Base-by-base conservation (phyloP, 2,888 invertebrate genomes). In the Acanthosepion lycidas region DNA sequence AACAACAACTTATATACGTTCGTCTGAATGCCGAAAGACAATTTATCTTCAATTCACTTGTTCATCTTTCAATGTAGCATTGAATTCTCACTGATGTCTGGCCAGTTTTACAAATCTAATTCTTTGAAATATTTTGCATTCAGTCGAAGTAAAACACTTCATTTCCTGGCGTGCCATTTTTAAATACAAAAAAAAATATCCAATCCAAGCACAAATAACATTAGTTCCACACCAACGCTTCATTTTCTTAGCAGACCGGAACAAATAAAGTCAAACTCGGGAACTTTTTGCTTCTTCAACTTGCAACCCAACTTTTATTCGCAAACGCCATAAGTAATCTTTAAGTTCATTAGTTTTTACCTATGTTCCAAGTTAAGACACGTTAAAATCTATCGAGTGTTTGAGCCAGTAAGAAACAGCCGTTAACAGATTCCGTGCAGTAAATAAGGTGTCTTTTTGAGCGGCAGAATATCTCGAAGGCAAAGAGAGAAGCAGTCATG, bases 11-110 rank as follows among this genome's bases (percentile, higher is more conserved):
- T 59, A 20, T 59, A 20, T 59, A 20, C 20, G 20, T 59, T 20
- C 5, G 59, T 59, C 23, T 59, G 20, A 59, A 59, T n/a, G n/a
- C n/a, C 78, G n/a, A 33, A 78, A 78, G n/a, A 78, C 78, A 78
- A 78, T 78, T 78, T 78, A 78, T 78, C 78, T 78, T 78, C 78
- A 78, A 78, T 78, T 78, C n/a, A 78, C n/a, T n/a, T n/a, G 78
- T 78, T n/a, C n/a, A 78, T 78, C 78, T 78, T 78, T 78, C n/a
- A 78, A 78, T 78, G n/a, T 78, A n/a, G n/a, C 78, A n/a, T n/a
- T 78, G 78, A 78, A 78, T 78, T 78, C 78, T 78, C n/a, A 33
- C 15, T 78, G 12, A 78, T 33, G 78, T 78, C n/a, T 78, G n/a
- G 78, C n/a, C 78, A 78, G 78, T 78, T 78, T 78, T 78, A 33